A percentile compares a stretch with the other conserved stretches of the same genome.
These are phyloP conservation scores for Liparis tanakae DNA, from an alignment of 2,797 vertebrate genomes.

Conservation along the genomic window DNA sequence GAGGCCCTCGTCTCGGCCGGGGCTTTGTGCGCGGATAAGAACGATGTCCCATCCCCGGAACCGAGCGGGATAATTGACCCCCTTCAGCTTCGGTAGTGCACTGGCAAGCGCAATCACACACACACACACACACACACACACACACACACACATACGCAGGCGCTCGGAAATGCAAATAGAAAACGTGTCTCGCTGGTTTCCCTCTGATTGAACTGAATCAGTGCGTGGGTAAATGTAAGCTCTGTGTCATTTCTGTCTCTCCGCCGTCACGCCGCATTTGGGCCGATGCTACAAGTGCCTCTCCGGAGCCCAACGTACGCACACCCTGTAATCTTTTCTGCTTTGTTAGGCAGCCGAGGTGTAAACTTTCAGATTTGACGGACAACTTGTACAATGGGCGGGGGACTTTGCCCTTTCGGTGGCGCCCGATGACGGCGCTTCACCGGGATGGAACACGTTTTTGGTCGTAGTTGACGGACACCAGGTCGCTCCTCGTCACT, in stretches of 20 bases:
- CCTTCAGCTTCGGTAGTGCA: conserved; percentile 51
- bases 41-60: conserved; percentile 67
- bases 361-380: conserved; percentile 61
- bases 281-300: conserved; percentile 40
- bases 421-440: conserved; percentile 35
- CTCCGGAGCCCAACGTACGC: conserved; percentile 48
- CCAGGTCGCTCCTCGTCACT: conserved; percentile 28
- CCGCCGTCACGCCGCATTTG: conserved; percentile 33
- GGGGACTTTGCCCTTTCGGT: conserved; percentile 17
- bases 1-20: conserved; percentile 44
- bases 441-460: conserved; percentile 31
- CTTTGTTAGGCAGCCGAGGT: conserved; percentile 62
- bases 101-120: conserved; percentile 48
- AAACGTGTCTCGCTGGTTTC: conserved; percentile 31
- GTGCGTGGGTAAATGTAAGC: conserved; percentile 33
- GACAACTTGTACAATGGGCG: conserved; percentile 58
- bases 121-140: too few relatives aligned
- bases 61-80: conserved; percentile 74
- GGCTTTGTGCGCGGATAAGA: conserved; percentile 65
- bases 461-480: conserved; percentile 28
- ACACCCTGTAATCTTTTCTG: conserved; percentile 67
- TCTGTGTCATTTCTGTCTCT: conserved; percentile 47
- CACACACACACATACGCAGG: not conserved
- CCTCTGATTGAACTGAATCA: conserved; percentile 44
- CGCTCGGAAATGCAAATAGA: conserved; percentile 52